A percentile compares a stretch with the other conserved stretches of the same genome.
phyloP scores from a whole-genome alignment of 92 coral and sea anemone genomes.

The Montipora capitata region DNA sequence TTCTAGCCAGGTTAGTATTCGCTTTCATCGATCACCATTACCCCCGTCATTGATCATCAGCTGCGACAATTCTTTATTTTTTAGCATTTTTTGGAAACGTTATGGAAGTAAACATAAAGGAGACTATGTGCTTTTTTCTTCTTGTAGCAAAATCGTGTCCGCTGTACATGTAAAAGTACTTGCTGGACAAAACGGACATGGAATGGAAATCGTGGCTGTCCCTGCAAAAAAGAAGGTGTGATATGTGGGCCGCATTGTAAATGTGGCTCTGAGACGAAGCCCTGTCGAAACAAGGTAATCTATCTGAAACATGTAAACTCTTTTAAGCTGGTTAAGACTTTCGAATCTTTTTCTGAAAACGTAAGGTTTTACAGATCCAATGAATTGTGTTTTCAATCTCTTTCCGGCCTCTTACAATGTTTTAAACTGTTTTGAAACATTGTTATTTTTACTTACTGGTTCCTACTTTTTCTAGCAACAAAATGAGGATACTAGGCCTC shows the following conservation, averaged over 20 bases:
- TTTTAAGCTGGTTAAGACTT: no score
- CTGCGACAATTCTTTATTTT: background rate
- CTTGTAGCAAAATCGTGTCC: no score
- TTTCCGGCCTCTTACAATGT: background rate
- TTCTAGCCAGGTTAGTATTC: background rate
- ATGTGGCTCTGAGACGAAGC: slow-evolving; percentile 2
- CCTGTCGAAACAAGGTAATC: slow-evolving; percentile 11
- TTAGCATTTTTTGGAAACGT: background rate
- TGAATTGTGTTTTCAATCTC: no score
- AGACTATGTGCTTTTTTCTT: no score
- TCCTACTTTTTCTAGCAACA: background rate
- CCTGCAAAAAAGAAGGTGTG: background rate
- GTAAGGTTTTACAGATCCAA: no score
- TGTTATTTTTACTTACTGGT: background rate
- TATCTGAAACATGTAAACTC: background rate
- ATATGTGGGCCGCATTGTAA: background rate
- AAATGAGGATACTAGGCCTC: background rate
- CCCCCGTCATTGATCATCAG: background rate
- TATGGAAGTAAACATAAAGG: background rate
- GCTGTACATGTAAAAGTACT: slow-evolving; percentile 9
- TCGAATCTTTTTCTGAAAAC: background rate
- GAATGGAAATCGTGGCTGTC: background rate
- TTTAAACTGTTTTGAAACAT: background rate
- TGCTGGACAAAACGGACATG: background rate
- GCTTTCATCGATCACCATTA: background rate